Conservation (phyloP, 2,888 invertebrate genomes). For the Drosophila anomalipes region DNA sequence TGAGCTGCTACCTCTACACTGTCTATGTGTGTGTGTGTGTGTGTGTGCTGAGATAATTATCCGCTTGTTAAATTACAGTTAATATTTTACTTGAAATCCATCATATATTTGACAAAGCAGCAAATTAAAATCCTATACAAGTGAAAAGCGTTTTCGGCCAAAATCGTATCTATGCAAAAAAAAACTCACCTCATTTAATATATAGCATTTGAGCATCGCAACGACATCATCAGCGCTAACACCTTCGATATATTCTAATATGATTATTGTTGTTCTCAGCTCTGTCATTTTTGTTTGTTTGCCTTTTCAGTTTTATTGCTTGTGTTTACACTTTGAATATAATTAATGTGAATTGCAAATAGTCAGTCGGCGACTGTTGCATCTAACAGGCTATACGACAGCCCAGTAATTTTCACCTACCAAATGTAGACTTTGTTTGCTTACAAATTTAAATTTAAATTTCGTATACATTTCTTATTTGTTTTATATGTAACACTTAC, state of each 20-base stretch:
- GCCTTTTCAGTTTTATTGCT: slow-evolving; percentile 3
- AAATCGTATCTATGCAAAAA: not conserved
- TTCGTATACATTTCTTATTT: too few species aligned
- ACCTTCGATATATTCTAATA: slow-evolving; percentile 24
- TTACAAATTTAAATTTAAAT: not conserved
- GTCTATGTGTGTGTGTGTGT: not conserved
- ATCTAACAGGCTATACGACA: not conserved
- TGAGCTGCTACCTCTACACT: slow-evolving; percentile 14
- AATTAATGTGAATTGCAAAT: slow-evolving; percentile 49
- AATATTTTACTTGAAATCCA: not conserved
- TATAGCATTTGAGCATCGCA: slow-evolving; percentile 1
- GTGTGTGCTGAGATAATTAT: slow-evolving; percentile 11
- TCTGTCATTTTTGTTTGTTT: slow-evolving; percentile 22
- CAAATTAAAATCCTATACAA: not conserved
- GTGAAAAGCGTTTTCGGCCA: not conserved
- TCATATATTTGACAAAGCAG: not conserved
- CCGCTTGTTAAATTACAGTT: slow-evolving; percentile 8
- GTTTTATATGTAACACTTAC: not conserved
- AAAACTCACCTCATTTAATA: not conserved
- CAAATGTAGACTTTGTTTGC: not conserved
- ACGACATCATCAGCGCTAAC: slow-evolving; percentile 4
- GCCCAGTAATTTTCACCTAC: not conserved
- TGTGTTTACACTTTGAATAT: slow-evolving; percentile 40
- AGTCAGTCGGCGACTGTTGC: slow-evolving; percentile 11
- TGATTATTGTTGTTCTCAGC: slow-evolving; percentile 21